Conservation (phyloP, 2,797 vertebrate genomes). For the Aldrovandia affinis region DNA sequence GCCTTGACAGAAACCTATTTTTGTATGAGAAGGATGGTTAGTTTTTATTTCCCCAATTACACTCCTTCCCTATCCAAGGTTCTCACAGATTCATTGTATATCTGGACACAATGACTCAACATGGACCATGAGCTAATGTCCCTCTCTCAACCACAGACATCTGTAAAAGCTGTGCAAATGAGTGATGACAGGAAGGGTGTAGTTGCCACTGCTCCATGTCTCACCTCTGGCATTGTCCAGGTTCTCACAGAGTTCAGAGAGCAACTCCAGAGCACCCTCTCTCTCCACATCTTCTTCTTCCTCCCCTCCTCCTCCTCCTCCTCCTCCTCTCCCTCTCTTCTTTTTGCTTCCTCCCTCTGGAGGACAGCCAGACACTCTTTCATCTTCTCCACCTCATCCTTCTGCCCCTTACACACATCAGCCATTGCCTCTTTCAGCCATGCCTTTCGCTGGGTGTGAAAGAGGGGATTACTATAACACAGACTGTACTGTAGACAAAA, state of each 20-base stretch:
- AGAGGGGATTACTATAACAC: not conserved
- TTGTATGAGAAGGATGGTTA: too few relatives aligned
- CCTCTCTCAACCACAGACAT: not conserved
- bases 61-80: not conserved
- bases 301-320: constrained; percentile 46
- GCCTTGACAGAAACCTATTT: not conserved
- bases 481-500: not conserved
- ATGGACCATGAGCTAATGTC: not conserved
- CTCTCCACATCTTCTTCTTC: not conserved
- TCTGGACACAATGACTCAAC: not conserved
- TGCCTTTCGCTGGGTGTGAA: constrained; percentile 70
- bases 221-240: constrained; percentile 70
- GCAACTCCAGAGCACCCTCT: constrained; percentile 76
- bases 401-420: constrained; percentile 79
- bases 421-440: constrained; percentile 83
- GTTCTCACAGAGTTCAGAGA: constrained; percentile 82
- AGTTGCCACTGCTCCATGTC: not conserved
- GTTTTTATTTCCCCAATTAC: too few relatives aligned
- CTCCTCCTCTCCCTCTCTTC: constrained; percentile 32
- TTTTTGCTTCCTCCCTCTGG: constrained; percentile 16
- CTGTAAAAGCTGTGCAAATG: not conserved
- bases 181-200: not conserved
- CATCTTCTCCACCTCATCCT: constrained; percentile 86
- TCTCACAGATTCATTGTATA: not conserved
- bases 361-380: constrained; percentile 80